Evolutionary conservation across 2,888 invertebrate genomes (phyloP), one percentile per base, ranked within the genome.

Genomic region (Phyto melanocephala): DNA sequence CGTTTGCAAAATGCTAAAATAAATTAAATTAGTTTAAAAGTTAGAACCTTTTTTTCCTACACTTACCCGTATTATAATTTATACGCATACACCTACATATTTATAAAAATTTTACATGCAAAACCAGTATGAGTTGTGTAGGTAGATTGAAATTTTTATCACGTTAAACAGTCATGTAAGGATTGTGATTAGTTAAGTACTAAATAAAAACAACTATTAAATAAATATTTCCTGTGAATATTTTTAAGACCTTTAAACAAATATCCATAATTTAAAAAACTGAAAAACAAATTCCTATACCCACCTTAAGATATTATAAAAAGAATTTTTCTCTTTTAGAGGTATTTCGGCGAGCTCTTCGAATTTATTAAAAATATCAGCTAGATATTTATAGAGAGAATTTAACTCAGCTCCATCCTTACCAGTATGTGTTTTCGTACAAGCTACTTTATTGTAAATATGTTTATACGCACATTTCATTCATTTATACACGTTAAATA

Each of bases 1-100:
- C 58, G 45, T 80, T 80, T 65, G 70, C 13, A 24, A 80, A 75
- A 70, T 63, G 56, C 22, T 63, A 33, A 63, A 63, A 54, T 63
- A 35, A 70, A 71, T 60, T 56, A 28, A 71, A 76, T 50, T 24
- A 45, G 71, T 81, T 70, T 62, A 15, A 47, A 65, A 33, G 45
- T 45, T 42, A 62, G 54, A 63, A 63, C 33, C 63, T 15, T 42
- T 35, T 67, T 52, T 42, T 42, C n/a, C 17, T 74, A 45, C 20
- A 52, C 1, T 22, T n/a, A n/a, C 35, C 45, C 1, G 1, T 10
- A 20, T 45, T 15, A 20, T 58, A 20, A 47, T 58, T 68, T 37
- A 62, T 47, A 50, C 15, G 40, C 28, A 22, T 42, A 67, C 65
- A 58, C 56, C 72, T 35, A 58, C 71, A n/a, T n/a, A n/a, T n/a